Conservation (phyloP, 2,888 invertebrate species). For the Pinctada fucata region DNA sequence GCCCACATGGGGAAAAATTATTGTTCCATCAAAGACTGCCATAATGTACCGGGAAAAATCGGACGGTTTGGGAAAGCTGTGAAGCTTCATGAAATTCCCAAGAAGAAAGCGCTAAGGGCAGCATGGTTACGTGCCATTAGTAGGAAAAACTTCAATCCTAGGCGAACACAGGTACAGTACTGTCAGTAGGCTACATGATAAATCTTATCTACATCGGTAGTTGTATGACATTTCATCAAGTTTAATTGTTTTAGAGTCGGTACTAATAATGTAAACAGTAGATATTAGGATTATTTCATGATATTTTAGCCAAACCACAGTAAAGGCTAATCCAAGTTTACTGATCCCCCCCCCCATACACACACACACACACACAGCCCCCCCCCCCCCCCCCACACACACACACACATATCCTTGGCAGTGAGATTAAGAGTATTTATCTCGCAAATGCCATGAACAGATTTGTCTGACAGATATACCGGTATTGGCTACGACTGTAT, state of each 20-base stretch:
- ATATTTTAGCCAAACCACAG: too few species aligned
- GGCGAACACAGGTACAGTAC: background rate
- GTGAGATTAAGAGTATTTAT: too few species aligned
- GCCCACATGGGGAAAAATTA: conserved; percentile 20
- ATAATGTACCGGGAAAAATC: background rate
- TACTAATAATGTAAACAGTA: background rate
- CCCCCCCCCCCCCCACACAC: too few species aligned
- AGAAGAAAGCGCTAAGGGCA: background rate
- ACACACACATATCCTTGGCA: too few species aligned
- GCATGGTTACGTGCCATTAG: conserved; percentile 24
- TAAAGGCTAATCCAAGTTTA: too few species aligned
- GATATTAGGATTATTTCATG: too few species aligned
- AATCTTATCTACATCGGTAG: background rate
- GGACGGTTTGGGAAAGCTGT: conserved; percentile 20
- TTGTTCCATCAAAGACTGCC: conserved; percentile 15
- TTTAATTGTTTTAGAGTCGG: background rate
- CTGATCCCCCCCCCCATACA: too few species aligned
- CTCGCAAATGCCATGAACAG: too few species aligned
- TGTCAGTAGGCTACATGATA: background rate
- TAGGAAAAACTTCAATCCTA: conserved; percentile 6
- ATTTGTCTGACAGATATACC: too few species aligned
- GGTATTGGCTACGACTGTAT: too few species aligned
- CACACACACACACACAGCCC: too few species aligned
- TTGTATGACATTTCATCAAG: background rate
- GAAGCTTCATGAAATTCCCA: conserved; percentile 7